These are phyloP conservation scores for Pycnonotus jocosus DNA, from an alignment of 2,113 vertebrate species.

Conservation along the genomic window DNA sequence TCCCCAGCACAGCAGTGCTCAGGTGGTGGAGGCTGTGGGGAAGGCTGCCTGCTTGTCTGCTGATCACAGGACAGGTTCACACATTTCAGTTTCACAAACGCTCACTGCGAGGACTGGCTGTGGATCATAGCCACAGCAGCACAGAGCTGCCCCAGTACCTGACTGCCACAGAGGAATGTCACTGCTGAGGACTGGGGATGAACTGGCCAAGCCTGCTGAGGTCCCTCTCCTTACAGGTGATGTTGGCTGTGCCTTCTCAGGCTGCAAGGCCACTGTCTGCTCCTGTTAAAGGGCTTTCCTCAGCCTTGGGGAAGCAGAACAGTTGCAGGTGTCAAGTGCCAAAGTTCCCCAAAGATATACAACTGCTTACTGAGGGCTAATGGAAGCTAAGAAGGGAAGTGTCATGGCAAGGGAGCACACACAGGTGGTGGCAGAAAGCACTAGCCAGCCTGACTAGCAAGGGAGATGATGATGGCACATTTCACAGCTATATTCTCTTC, in stretches of 20 bases:
- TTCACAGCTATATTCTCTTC: not conserved
- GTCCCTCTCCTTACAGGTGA: not conserved
- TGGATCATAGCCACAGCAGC: not conserved
- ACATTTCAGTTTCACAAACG: not conserved
- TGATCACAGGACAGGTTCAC: not conserved
- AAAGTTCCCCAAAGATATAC: not conserved
- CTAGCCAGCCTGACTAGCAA: not conserved
- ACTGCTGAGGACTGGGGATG: not conserved
- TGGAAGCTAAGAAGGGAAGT: not conserved
- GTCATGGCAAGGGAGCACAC: not conserved
- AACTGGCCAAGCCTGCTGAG: not conserved
- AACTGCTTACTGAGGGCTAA: not conserved
- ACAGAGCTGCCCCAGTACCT: not conserved
- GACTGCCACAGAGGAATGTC: accelerated
- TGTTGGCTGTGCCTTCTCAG: not conserved
- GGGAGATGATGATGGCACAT: not conserved
- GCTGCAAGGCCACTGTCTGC: not conserved
- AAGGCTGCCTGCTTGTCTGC: not conserved
- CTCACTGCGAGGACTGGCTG: accelerated
- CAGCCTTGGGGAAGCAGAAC: not conserved
- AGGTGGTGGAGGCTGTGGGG: not conserved
- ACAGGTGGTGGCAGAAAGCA: not conserved
- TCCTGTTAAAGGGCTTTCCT: not conserved
- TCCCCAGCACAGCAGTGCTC: not conserved
- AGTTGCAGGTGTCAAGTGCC: not conserved